phyloP scores from a whole-genome alignment of 1,140 invertebrate species.

The Oscheius sp. region DNA sequence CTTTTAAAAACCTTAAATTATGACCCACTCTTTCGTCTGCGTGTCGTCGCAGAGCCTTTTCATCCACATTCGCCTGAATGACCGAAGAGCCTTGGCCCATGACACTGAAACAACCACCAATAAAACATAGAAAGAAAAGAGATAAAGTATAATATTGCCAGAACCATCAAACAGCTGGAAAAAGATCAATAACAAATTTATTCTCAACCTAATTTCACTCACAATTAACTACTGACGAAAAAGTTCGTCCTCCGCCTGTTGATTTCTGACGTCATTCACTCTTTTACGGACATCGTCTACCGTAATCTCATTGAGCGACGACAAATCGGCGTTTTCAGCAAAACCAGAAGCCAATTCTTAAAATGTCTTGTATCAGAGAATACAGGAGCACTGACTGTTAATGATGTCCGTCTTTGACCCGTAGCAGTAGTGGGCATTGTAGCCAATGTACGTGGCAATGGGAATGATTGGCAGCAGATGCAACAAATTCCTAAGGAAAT shows the following conservation, averaged over 20 bases:
- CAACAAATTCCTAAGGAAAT: constrained; percentile 16
- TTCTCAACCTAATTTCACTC: not conserved
- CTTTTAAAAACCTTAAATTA: not conserved
- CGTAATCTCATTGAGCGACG: not conserved
- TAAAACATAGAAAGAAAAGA: too few relatives aligned
- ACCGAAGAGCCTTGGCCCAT: not conserved
- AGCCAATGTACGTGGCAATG: constrained; percentile 19
- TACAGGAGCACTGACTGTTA: not conserved
- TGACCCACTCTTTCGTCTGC: not conserved
- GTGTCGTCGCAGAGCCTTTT: not conserved
- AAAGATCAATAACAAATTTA: not conserved
- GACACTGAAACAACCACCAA: not conserved
- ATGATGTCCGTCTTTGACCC: constrained; percentile 6
- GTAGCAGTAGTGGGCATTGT: constrained; percentile 28
- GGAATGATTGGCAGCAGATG: constrained; percentile 25
- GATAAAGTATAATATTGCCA: not conserved
- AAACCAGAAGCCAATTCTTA: not conserved
- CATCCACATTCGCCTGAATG: not conserved
- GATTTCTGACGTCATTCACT: not conserved
- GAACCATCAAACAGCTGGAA: not conserved
- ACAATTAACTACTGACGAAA: not conserved
- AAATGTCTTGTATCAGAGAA: not conserved
- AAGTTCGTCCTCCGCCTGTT: not conserved
- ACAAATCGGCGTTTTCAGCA: not conserved
- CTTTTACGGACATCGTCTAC: constrained; percentile 16